phyloP scores from a whole-genome alignment of 2,113 vertebrate species.

The Colistium nudipinnis region DNA sequence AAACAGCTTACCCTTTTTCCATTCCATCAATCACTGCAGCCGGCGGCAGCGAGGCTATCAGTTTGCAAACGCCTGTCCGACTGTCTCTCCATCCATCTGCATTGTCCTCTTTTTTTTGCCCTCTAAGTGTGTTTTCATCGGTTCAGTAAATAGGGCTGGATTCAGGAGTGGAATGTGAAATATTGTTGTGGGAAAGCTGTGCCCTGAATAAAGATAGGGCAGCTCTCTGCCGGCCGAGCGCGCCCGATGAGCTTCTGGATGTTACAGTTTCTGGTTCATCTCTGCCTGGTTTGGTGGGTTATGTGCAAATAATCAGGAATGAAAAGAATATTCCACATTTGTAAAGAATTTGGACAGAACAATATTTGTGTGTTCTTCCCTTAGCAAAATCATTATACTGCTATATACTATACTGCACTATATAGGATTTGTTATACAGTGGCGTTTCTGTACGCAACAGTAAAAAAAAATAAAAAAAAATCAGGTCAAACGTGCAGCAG shows the following conservation, averaged over 20 bases:
- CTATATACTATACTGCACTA: too few relatives aligned
- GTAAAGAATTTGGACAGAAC: background rate
- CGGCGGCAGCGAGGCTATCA: slow-evolving; percentile 7
- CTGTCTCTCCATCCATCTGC: slow-evolving; percentile 10
- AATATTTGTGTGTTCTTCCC: background rate
- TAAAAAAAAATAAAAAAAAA: too few relatives aligned
- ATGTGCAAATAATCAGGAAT: slow-evolving; percentile 8
- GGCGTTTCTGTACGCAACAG: too few relatives aligned
- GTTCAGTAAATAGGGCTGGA: background rate
- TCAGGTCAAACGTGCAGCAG: background rate
- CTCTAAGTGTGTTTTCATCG: background rate
- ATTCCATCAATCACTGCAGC: slow-evolving; percentile 40
- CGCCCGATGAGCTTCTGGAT: background rate
- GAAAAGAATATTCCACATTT: background rate
- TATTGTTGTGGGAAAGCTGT: slow-evolving; percentile 19
- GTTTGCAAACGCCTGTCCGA: slow-evolving; percentile 32
- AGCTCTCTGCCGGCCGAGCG: slow-evolving; percentile 1
- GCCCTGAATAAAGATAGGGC: slow-evolving; percentile 36
- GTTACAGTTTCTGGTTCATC: background rate
- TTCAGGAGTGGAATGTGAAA: background rate
- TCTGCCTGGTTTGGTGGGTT: slow-evolving; percentile 8
- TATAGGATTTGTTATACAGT: too few relatives aligned
- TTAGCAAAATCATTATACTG: too few relatives aligned
- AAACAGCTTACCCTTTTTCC: slow-evolving; percentile 20
- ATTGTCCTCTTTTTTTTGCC: slow-evolving; percentile 20